Evolutionary conservation across 1,140 invertebrate species (phyloP).

Genomic region (Drosophila albomicans): DNA sequence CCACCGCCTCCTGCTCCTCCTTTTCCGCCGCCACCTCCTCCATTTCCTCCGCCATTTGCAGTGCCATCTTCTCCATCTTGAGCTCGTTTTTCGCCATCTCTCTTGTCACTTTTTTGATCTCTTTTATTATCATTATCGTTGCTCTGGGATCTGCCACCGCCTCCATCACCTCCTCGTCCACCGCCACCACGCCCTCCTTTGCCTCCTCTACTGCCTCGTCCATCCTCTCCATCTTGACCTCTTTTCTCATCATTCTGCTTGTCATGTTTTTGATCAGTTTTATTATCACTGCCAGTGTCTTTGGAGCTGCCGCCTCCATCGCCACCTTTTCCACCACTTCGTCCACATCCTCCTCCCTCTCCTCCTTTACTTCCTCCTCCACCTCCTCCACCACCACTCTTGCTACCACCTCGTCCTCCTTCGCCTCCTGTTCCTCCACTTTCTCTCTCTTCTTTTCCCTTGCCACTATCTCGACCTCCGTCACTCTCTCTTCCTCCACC

Average conservation of each 20-base stretch:
- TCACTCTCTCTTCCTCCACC: not conserved
- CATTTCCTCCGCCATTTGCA: not conserved
- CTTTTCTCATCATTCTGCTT: not conserved
- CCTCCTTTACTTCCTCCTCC: slow-evolving; percentile 1
- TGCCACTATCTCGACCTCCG: not conserved
- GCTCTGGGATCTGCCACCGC: not conserved
- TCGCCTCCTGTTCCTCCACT: not conserved
- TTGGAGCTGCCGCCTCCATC: not conserved
- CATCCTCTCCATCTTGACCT: not conserved
- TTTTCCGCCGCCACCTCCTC: not conserved
- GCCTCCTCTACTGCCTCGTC: not conserved
- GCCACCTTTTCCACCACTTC: not conserved
- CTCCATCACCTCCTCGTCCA: slow-evolving; percentile 8
- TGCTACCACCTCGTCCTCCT: not conserved
- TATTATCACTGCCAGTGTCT: not conserved
- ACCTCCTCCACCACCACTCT: not conserved
- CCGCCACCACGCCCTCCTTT: not conserved
- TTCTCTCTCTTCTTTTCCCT: not conserved
- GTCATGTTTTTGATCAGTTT: not conserved
- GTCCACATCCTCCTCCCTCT: not conserved
- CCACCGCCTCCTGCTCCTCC: not conserved
- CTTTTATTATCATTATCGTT: not conserved
- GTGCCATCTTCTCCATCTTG: slow-evolving; percentile 1
- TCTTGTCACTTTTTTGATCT: slow-evolving; percentile 11
- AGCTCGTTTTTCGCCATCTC: not conserved